phyloP scores from a whole-genome alignment of 2,888 invertebrate species.

The Alentia gelatinosa region DNA sequence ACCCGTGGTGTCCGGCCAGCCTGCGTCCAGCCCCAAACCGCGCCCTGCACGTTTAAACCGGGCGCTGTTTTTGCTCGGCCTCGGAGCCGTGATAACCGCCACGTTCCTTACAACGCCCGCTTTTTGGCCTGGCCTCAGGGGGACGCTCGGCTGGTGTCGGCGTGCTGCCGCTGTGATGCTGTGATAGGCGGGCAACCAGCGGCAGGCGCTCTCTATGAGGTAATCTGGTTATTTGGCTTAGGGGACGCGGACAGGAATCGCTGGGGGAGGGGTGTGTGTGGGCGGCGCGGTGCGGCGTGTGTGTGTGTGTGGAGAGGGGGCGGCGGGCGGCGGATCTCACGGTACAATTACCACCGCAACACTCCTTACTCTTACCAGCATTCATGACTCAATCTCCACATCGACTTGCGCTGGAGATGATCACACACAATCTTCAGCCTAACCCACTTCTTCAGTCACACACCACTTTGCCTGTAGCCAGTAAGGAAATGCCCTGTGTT shows the following conservation, averaged over 20 bases:
- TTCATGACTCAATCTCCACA: not conserved
- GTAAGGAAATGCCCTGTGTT: not conserved
- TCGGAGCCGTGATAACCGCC: not conserved
- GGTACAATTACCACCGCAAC: slow-evolving; percentile 35
- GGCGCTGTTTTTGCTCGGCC: not conserved
- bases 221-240: slow-evolving; percentile 52
- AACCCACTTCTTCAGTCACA: not conserved
- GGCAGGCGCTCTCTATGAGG: not conserved
- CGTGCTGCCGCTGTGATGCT: slow-evolving; percentile 33
- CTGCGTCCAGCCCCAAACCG: no score
- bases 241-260: not conserved
- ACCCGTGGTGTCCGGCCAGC: no score
- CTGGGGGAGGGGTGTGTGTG: not conserved
- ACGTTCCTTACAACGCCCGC: not conserved
- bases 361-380: not conserved
- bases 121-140: not conserved
- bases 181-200: slow-evolving; percentile 33
- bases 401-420: not conserved
- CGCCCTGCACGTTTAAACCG: not conserved
- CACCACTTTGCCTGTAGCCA: not conserved
- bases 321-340: not conserved
- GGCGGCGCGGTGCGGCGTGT: not conserved
- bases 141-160: slow-evolving; percentile 12
- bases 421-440: not conserved
- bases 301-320: not conserved